Evolutionary conservation across 2,888 invertebrate species (phyloP), one percentile per base, ranked within the genome.

Genomic region (Malacosoma neustria): DNA sequence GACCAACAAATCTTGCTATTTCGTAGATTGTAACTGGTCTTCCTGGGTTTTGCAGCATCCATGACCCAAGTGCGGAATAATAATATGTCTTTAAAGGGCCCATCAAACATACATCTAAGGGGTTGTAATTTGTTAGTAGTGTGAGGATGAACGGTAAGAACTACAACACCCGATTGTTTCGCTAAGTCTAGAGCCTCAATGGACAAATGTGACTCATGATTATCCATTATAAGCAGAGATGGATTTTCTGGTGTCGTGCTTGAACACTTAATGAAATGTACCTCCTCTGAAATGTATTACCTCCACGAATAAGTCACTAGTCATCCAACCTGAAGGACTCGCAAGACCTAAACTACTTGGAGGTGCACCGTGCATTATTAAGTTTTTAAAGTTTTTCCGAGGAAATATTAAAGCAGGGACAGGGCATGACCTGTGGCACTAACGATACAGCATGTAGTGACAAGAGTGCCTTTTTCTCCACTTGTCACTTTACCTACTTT

Each of bases 71-170:
- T 36, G 54, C 51, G 13, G 11, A 13, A 9, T 29, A 12, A 13
- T 36, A 36, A 30, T 36, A 36, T n/a, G 13, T 39, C 38, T 70
- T 68, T 32, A 69, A 54, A 13, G 64, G 65, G 6, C 58, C 57
- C 49, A 54, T 67, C 3, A 67, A 56, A 33, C 54, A 47, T 13
- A 59, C 48, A 47, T 72, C 64, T 13, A 70, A 45, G 29, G 65
- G 68, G n/a, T 49, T 72, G 72, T 37, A 70, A 44, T 42, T 62
- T 63, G 63, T 67, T 29, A 61, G 67, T 38, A 11, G 15, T 30
- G 14, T 36, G 36, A 6, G 36, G 36, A 30, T 36, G 36, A 13
- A 69, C 54, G 3, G 66, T 60, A 31, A 72, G 48, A 38, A 70
- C 42, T 33, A 58, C 46, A 29, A 75, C 58, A 11, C 70, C 63